Percentiles rank a stretch among this genome's conserved stretches.
Conservation (phyloP, 2,888 invertebrate genomes). For the Chirona hameri region DNA sequence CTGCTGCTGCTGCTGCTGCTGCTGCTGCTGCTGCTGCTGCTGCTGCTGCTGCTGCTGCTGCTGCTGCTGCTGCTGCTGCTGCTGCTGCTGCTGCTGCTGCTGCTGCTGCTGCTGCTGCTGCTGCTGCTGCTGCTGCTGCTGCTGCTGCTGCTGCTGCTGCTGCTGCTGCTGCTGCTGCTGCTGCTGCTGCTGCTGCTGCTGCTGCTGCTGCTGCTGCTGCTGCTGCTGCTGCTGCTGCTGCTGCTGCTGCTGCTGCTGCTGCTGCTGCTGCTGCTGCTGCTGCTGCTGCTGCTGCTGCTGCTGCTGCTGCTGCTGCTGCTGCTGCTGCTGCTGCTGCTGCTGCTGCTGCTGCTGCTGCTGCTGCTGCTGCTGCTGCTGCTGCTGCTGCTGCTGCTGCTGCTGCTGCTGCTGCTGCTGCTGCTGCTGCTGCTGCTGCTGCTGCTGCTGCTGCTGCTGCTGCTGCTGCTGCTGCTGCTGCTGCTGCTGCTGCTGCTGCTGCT, state of each 20-base stretch:
- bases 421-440: conserved; percentile 32
- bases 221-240: conserved; percentile 32
- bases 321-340: conserved; percentile 32
- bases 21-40: conserved; percentile 32
- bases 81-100: conserved; percentile 32
- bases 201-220: conserved; percentile 32
- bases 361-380: conserved; percentile 32
- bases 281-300: conserved; percentile 32
- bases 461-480: conserved; percentile 32
- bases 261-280: conserved; percentile 32
- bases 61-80: conserved; percentile 32
- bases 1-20: conserved; percentile 32
- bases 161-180: conserved; percentile 32
- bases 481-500: conserved; percentile 32
- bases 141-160: conserved; percentile 32
- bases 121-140: conserved; percentile 32
- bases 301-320: conserved; percentile 32
- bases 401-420: conserved; percentile 32
- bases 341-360: conserved; percentile 32
- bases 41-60: conserved; percentile 32
- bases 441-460: conserved; percentile 32
- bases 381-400: conserved; percentile 32
- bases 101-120: conserved; percentile 32
- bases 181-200: conserved; percentile 32
- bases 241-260: conserved; percentile 32